A percentile compares a stretch with the other conserved stretches of the same genome.
Evolutionary conservation across 2,113 vertebrate species (phyloP).

Genomic region (Dipodomys stephensi): DNA sequence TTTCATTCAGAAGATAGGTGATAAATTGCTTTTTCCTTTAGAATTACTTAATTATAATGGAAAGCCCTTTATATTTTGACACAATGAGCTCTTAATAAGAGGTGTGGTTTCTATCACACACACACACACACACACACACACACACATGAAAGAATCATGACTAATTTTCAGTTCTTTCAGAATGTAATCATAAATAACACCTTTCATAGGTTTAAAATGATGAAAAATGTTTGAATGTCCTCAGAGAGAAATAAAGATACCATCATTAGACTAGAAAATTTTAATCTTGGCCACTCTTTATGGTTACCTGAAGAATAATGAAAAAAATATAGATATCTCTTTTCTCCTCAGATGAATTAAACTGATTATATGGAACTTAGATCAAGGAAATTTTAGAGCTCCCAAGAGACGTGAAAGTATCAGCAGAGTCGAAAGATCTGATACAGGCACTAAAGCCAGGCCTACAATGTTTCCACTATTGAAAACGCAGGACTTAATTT

Average conservation of each 20-base stretch:
- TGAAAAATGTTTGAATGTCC: not conserved
- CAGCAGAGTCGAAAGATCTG: not conserved
- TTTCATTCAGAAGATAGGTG: slow-evolving; percentile 18
- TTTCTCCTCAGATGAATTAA: not conserved
- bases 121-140: too few species aligned
- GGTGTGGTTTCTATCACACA: not conserved
- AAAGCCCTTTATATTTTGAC: not conserved
- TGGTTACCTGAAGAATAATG: not conserved
- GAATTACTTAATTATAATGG: not conserved
- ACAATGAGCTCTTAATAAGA: slow-evolving; percentile 17
- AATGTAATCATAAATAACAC: not conserved
- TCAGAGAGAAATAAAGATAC: not conserved
- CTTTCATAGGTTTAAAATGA: not conserved
- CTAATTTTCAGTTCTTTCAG: slow-evolving; percentile 22
- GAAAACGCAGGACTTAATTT: not conserved
- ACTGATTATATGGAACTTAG: not conserved
- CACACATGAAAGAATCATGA: not conserved
- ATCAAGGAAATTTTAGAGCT: not conserved
- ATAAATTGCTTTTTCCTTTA: not conserved
- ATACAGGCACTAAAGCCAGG: accelerated
- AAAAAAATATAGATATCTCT: not conserved
- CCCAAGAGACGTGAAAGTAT: accelerated
- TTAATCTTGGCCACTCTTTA: not conserved
- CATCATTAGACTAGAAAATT: slow-evolving; percentile 13
- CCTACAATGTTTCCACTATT: not conserved